phyloP scores from a whole-genome alignment of 2,113 vertebrate species.

The Pteruthius melanotis region DNA sequence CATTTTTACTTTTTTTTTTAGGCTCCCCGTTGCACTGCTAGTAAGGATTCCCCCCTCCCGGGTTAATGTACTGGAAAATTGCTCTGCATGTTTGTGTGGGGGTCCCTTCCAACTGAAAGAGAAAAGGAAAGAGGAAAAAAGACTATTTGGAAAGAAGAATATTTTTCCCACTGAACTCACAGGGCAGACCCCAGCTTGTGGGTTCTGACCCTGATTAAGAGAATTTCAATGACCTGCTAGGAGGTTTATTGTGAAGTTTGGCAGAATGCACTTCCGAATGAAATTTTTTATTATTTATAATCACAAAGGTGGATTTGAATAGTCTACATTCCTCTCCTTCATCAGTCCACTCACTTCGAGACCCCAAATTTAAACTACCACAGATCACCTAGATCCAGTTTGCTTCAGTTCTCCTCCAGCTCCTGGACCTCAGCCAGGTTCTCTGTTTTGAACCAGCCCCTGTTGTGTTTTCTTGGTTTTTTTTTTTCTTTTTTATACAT shows the following conservation, averaged over 20 bases:
- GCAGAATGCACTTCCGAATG: conserved; percentile 80
- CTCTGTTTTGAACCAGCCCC: not conserved
- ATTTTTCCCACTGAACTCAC: conserved; percentile 81
- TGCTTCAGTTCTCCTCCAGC: not conserved
- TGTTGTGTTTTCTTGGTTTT: not conserved
- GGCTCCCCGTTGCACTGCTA: conserved; percentile 78
- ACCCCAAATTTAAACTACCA: not conserved
- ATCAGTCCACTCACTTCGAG: not conserved
- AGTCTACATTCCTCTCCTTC: conserved; percentile 43
- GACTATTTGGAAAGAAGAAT: conserved; percentile 78
- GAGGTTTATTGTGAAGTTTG: conserved; percentile 81
- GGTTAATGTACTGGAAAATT: conserved; percentile 99
- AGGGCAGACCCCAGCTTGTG: conserved; percentile 86
- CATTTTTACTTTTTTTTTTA: conserved; percentile 47
- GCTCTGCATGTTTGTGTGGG: conserved; percentile 98
- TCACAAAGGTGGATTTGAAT: conserved; percentile 70
- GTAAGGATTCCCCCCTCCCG: conserved; percentile 86
- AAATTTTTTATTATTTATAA: conserved; percentile 80
- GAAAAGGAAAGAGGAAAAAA: conserved; percentile 80
- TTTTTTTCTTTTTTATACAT: not conserved
- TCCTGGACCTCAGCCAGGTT: not conserved
- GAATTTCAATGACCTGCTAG: conserved; percentile 78
- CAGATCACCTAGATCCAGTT: not conserved
- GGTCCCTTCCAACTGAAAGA: conserved; percentile 89
- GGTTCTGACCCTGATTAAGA: conserved; percentile 88